phyloP scores from a whole-genome alignment of 2,113 vertebrate genomes.

The Seriola rivoliana region DNA sequence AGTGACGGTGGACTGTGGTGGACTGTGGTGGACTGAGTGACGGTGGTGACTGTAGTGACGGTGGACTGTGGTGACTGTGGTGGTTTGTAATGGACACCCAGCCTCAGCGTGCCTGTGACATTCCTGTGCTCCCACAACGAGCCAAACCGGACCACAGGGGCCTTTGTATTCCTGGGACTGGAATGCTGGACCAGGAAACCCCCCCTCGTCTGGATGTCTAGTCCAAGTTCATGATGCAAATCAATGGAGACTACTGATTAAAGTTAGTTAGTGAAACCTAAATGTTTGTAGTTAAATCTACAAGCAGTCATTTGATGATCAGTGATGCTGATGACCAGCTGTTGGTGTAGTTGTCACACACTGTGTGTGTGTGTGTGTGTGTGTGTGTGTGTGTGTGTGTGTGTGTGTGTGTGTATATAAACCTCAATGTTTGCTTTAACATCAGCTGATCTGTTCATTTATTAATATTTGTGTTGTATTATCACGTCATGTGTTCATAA shows the following conservation, averaged over 20 bases:
- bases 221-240: background rate
- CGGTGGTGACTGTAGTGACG: too few species aligned
- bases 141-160: background rate
- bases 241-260: background rate
- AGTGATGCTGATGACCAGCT: slow-evolving; percentile 25
- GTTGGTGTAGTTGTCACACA: background rate
- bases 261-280: background rate
- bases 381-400: background rate
- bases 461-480: too few species aligned
- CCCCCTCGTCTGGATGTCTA: background rate
- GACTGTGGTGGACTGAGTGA: too few species aligned
- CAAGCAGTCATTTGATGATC: background rate
- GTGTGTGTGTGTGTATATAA: too few species aligned
- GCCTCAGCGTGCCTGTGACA: slow-evolving; percentile 4
- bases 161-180: slow-evolving; percentile 12
- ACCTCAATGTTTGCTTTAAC: too few species aligned
- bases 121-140: slow-evolving; percentile 27
- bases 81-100: too few species aligned
- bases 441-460: too few species aligned
- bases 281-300: background rate
- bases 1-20: too few species aligned
- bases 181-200: slow-evolving; percentile 10
- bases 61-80: too few species aligned
- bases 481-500: too few species aligned
- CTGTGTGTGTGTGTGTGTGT: background rate